phyloP scores from a whole-genome alignment of 35 echinoderm and acorn worm species.

The Strongylocentrotus purpuratus region DNA sequence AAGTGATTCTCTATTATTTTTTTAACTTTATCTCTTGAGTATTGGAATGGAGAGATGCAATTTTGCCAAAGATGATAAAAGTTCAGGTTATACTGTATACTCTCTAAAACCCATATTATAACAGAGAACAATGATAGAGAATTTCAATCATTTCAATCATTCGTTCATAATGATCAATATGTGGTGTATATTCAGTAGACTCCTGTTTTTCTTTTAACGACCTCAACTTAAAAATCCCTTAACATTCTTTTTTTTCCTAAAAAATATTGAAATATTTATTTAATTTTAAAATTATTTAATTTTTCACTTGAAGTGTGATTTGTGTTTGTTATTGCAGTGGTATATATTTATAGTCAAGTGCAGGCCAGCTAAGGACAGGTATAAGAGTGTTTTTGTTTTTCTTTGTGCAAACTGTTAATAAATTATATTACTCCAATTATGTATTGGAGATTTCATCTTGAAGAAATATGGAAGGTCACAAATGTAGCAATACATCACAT shows the following conservation, averaged over 20 bases:
- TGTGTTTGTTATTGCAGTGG: neutral
- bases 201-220: neutral
- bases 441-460: neutral
- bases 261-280: neutral
- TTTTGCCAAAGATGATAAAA: neutral
- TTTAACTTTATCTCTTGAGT: neutral
- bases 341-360: neutral
- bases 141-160: too few species aligned
- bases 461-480: constrained; percentile 1
- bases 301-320: neutral
- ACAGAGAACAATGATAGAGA: too few species aligned
- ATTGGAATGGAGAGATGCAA: neutral
- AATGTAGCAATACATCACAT: neutral
- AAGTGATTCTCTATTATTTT: neutral
- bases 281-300: neutral
- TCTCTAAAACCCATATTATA: neutral
- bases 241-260: neutral
- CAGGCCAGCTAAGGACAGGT: neutral
- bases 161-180: neutral
- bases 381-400: neutral
- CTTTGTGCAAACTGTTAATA: neutral
- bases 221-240: neutral
- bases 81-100: neutral
- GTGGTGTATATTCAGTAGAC: neutral
- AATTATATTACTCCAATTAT: neutral